These are phyloP conservation scores for Dendrolimus pini DNA, from an alignment of 2,888 invertebrate genomes.

Conservation along the genomic window DNA sequence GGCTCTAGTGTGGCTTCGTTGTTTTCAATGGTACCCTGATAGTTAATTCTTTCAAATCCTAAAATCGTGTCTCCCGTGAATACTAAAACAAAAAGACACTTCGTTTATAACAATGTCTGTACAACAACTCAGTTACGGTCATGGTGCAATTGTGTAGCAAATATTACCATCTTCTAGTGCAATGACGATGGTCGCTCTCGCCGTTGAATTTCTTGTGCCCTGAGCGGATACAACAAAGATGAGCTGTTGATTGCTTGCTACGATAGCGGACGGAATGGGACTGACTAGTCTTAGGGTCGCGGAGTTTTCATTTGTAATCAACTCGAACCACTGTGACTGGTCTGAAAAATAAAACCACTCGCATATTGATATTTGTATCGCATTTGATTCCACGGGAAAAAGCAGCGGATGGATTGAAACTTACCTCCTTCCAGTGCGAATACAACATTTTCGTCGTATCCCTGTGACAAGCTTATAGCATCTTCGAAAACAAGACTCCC, in stretches of 20 bases:
- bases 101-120: no score
- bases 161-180: background rate
- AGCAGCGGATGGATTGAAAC: background rate
- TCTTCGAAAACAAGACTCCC: slow-evolving; percentile 5
- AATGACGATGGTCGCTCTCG: background rate
- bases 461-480: slow-evolving; percentile 1
- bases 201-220: slow-evolving; percentile 3
- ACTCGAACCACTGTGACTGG: slow-evolving; percentile 5
- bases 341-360: background rate
- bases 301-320: slow-evolving; percentile 14
- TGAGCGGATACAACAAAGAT: background rate
- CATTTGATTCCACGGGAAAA: no score
- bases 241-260: slow-evolving; percentile 4
- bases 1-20: slow-evolving; percentile 12
- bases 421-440: slow-evolving; percentile 15
- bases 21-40: slow-evolving; percentile 22
- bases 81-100: slow-evolving; percentile 4
- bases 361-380: no score
- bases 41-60: slow-evolving; percentile 23
- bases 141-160: no score
- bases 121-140: no score
- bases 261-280: slow-evolving; percentile 22
- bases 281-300: slow-evolving; percentile 10
- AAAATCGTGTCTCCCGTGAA: slow-evolving; percentile 13
- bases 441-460: slow-evolving; percentile 10